Conservation (phyloP, 1,140 invertebrate species). For the Temnothorax curvispinosus region DNA sequence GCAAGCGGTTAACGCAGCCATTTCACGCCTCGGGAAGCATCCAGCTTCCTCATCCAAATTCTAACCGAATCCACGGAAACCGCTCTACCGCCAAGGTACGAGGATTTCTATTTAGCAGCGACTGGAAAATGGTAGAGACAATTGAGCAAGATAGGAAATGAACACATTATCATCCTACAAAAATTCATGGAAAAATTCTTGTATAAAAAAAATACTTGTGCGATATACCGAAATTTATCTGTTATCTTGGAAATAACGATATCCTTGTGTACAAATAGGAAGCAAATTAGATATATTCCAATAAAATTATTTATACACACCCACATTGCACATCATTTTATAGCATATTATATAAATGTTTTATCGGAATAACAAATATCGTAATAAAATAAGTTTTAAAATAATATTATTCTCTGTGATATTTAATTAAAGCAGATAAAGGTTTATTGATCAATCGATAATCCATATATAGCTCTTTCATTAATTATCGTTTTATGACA, state of each 20-base stretch:
- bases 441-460: not conserved
- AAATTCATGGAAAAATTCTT: constrained; percentile 13
- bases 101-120: constrained; percentile 82
- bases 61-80: constrained; percentile 81
- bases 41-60: constrained; percentile 83
- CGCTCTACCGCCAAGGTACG: constrained; percentile 64
- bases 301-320: not conserved
- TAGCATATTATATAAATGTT: not conserved
- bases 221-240: not conserved
- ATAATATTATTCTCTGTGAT: not conserved
- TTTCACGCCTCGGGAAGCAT: constrained; percentile 84
- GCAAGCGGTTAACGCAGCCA: constrained; percentile 84
- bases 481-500: constrained; percentile 8
- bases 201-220: not conserved
- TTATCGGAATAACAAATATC: not conserved
- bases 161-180: constrained; percentile 44
- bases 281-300: not conserved
- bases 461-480: not conserved
- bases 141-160: constrained; percentile 59
- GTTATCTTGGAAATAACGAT: not conserved
- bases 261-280: not conserved
- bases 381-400: not conserved
- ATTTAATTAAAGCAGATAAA: not conserved
- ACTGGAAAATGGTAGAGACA: constrained; percentile 68
- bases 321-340: not conserved